Base-by-base conservation (phyloP, 1,140 invertebrate genomes). In the Lordiphosa stackelbergi region DNA sequence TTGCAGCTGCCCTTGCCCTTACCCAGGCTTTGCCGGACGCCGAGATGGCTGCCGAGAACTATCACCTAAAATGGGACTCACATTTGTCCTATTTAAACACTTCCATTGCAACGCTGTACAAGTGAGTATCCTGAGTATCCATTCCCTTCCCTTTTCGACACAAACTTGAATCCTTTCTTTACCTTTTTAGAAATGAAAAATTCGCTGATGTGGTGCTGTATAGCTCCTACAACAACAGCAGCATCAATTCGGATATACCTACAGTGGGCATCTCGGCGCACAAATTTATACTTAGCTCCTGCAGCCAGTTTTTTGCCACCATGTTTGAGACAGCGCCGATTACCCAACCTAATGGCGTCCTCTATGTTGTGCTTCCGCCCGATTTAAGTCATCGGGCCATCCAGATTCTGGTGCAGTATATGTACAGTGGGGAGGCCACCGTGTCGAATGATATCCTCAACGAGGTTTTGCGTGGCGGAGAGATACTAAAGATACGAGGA, bases 31-130 rank as follows among this genome's bases (percentile, higher is more conserved):
- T 51, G 10, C 19, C 37, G 47, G 54, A 57, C 72, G 11, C 47
- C 51, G 53, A 64, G 24, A 87, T 87, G 83, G 77, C 85, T 57
- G 86, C 92, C 66, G 94, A 95, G 85, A 95, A 94, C 71, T 95
- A 95, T 87, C 94, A 95, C 88, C 89, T 95, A 11, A 95, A 95
- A 90, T 95, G 94, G 94, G 93, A 94, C 85, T 95, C 94, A 53
- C 94, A 95, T 88, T 91, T 92, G 68, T 91, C 91, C 16, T 93
- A 95, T 89, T 89, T 95, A 63, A 94, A 95, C 87, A 92, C 92
- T 53, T 94, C 93, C 35, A 93, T 96, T 47, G 93, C 94, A 36
- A 92, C 92, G 10, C 88, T 96, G 58, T 90, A 95, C 28, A 91
- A 93, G 40, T 94, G 63, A 85, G 77, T 73, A 46, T 19, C 1